Evolutionary conservation across 2,797 vertebrate genomes (phyloP), one percentile per base, ranked within the genome.

Genomic region (Garrulus glandarius): DNA sequence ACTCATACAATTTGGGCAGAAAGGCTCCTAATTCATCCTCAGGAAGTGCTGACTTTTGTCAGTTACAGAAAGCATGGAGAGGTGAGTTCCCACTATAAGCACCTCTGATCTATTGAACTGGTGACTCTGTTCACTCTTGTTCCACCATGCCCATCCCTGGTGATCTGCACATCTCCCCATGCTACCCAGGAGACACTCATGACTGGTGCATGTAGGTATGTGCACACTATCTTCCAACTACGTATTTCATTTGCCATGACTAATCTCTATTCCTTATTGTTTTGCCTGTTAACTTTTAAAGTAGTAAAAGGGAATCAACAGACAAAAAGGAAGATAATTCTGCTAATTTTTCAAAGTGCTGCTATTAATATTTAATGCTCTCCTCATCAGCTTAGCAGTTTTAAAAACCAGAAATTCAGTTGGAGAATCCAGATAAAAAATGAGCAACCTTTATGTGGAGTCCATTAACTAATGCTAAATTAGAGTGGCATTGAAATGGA

Each of bases 391-490:
- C 36, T 85, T 89, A 74, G 83, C n/a, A 85, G 80, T 59, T 88
- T 97, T 92, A 96, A 95, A 88, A 86, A 79, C 29, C 46, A 96
- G 61, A 96, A 95, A 97, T 88, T 91, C 93, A 94, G 84, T 68
- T 88, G 81, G 56, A 52, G 87, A 93, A 86, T 90, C 81, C 71
- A 81, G 79, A 91, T 93, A 94, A 97, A 97, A 97, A 96, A 95
- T 71, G 82, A 97, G 86, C 94, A 91, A 81, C 65, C 81, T 95
- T 96, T 97, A 97, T 95, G 76, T 80, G 72, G 84, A 97, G 78
- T 94, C 95, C 97, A 97, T 98, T 97, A 98, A 97, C 89, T 92
- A 96, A 97, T 94, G 90, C 78, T 97, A 97, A 97, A 97, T 98
- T 96, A 97, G 97, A 97, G 92, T 95, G 63, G 90, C 92, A 97